These are phyloP conservation scores for Marmota flaviventris DNA, from an alignment of 2,113 vertebrate genomes.

Conservation along the genomic window DNA sequence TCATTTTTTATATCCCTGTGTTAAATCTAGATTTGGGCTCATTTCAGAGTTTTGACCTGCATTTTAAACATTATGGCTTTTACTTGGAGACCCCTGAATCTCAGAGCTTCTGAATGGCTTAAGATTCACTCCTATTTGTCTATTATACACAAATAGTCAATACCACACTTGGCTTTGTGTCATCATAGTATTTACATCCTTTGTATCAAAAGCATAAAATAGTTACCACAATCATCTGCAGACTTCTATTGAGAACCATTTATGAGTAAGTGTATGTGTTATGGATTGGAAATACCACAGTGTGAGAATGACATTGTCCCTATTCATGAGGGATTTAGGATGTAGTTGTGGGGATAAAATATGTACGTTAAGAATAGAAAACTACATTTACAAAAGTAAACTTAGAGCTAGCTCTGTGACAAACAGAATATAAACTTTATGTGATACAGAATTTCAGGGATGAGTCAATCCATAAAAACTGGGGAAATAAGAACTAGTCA, in stretches of 20 bases:
- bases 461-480: background rate
- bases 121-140: background rate
- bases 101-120: background rate
- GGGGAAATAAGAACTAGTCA: background rate
- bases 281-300: background rate
- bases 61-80: background rate
- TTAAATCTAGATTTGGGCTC: background rate
- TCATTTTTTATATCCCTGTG: background rate
- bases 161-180: background rate
- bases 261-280: background rate
- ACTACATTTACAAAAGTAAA: background rate
- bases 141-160: background rate
- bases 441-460: background rate
- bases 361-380: background rate
- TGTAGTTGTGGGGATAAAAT: background rate
- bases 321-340: background rate
- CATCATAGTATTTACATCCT: background rate
- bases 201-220: background rate
- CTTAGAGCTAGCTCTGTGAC: background rate
- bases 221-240: background rate
- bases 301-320: background rate
- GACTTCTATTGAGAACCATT: background rate
- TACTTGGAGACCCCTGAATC: background rate
- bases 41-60: background rate
- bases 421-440: background rate